Percentiles rank a stretch among this genome's conserved stretches.
phyloP scores from a whole-genome alignment of 2,797 vertebrate genomes.

The Cyclopterus lumpus region DNA sequence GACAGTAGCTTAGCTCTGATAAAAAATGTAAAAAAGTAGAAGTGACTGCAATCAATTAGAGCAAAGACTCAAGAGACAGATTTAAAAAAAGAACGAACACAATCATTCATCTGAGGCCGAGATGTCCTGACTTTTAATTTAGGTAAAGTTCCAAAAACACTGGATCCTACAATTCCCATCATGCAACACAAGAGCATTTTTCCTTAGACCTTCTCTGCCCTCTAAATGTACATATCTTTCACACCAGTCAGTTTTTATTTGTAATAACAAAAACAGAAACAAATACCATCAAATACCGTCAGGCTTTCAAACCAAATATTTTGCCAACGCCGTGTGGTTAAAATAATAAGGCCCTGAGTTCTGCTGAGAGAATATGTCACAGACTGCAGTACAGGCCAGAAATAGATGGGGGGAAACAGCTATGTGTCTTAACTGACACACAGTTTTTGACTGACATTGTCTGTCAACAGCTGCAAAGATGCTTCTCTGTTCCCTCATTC shows the following conservation, averaged over 20 bases:
- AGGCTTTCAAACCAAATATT: constrained; percentile 1
- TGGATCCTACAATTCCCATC: background rate
- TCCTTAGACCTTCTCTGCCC: background rate
- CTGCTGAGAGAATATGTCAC: background rate
- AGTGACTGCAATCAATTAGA: background rate
- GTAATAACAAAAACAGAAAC: background rate
- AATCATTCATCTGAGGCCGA: background rate
- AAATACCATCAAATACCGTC: background rate
- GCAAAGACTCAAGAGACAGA: background rate
- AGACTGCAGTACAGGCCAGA: background rate
- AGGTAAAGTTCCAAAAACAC: background rate
- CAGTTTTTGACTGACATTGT: background rate
- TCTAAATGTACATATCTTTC: background rate
- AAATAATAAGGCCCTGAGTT: background rate
- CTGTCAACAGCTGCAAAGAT: constrained; percentile 2
- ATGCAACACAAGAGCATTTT: background rate
- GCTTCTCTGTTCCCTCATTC: constrained; percentile 15
- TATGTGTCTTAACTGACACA: background rate
- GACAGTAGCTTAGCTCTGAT: background rate
- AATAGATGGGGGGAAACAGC: background rate
- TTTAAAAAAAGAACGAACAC: background rate
- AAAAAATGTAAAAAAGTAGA: background rate
- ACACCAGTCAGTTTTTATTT: background rate
- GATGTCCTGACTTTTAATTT: background rate
- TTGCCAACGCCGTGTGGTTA: background rate